These are phyloP conservation scores for Neodon shergylaensis DNA, from an alignment of 2,113 vertebrate species.

Conservation along the genomic window DNA sequence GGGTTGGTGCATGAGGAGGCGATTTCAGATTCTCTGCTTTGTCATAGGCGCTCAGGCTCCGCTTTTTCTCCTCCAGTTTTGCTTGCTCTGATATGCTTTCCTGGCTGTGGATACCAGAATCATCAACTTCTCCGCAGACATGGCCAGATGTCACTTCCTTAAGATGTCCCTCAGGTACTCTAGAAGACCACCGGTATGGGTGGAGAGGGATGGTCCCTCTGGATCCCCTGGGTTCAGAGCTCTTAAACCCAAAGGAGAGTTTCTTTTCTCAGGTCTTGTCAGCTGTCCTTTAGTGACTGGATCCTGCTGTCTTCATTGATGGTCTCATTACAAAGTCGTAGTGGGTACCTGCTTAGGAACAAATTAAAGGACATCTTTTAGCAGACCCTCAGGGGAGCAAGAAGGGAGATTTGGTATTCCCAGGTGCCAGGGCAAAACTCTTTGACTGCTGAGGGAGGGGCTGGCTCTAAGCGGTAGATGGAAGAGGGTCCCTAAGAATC, in stretches of 20 bases:
- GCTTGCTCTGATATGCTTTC: neutral
- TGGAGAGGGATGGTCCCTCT: neutral
- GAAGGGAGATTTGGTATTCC: neutral
- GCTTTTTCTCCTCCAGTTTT: neutral
- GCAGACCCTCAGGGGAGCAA: neutral
- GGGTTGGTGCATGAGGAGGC: too few species aligned
- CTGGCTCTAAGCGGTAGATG: too few species aligned
- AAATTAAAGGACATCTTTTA: neutral
- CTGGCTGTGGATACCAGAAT: rapidly evolving
- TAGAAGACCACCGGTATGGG: rapidly evolving
- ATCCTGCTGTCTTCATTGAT: neutral
- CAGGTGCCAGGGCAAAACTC: neutral
- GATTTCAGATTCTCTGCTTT: neutral
- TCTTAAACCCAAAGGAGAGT: neutral
- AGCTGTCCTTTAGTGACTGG: neutral
- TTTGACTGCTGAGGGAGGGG: neutral
- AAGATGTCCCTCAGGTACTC: neutral
- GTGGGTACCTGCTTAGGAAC: neutral
- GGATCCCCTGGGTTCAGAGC: neutral
- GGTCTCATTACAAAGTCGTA: neutral
- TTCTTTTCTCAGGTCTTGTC: neutral
- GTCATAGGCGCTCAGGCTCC: rapidly evolving
- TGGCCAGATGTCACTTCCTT: rapidly evolving
- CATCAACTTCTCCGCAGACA: neutral
- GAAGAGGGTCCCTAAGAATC: neutral